These are phyloP conservation scores for Oreochromis mossambicus DNA, from an alignment of 2,797 vertebrate species.

Conservation along the genomic window DNA sequence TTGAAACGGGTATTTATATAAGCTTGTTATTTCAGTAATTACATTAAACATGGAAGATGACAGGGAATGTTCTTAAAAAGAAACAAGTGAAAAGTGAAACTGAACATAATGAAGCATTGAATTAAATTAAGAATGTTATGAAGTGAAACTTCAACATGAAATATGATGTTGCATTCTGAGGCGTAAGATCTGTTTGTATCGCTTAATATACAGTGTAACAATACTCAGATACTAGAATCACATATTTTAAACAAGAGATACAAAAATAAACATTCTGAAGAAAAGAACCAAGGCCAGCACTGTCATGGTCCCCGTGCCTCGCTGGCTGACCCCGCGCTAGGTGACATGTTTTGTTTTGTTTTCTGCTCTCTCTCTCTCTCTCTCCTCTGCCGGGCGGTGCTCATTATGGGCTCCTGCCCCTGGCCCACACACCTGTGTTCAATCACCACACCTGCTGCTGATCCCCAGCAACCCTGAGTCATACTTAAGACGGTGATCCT, in stretches of 20 bases:
- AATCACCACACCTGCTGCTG: neutral
- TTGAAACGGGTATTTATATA: neutral
- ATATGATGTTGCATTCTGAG: neutral
- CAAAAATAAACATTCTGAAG: neutral
- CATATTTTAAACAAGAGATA: neutral
- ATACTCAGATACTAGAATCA: neutral
- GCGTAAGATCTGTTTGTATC: neutral
- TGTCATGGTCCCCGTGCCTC: neutral
- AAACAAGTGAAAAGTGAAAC: neutral
- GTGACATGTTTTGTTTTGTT: neutral
- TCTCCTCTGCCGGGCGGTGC: neutral
- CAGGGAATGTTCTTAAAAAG: neutral
- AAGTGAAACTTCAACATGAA: constrained; percentile 13
- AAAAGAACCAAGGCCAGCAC: neutral
- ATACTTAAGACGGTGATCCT: neutral
- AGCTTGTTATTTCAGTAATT: neutral
- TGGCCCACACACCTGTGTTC: neutral
- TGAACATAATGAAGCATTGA: neutral
- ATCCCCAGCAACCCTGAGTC: neutral
- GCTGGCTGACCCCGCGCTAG: neutral
- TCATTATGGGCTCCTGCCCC: neutral
- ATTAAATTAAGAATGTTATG: neutral
- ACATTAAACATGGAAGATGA: neutral
- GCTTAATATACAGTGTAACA: neutral
- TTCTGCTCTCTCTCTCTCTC: neutral